Base-by-base conservation (phyloP, 1,140 invertebrate species). In the Conus ventricosus region DNA sequence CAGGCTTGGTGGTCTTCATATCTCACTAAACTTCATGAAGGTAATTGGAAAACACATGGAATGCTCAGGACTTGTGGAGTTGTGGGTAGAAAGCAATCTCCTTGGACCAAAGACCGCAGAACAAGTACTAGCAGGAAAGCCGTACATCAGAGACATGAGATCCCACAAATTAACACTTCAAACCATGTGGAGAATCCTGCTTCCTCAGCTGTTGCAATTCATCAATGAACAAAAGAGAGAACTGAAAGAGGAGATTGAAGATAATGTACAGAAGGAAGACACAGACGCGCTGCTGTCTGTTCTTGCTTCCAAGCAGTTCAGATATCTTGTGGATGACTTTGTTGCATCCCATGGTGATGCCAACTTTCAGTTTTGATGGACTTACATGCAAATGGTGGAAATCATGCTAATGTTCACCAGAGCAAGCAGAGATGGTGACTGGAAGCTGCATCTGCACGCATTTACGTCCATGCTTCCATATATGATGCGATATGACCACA, bases 1-100 rank as follows among this genome's bases (percentile, higher is more conserved):
- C 51, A 39, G 53, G 63, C 85, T 78, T 39, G 67, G 85, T 78
- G 75, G 67, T 25, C n/a, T 78, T 17, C 85, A 39, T 25, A 87
- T 39, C 11, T 39, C 27, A 25, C 67, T 87, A 60, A 87, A 87
- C 57, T 78, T 87, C 71, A 20, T 85, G 84, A 85, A 85, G 2
- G 84, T 67, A 3, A 55, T 60, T 67, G 55, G 84, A 85, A 54
- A 85, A 85, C 84, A 85, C 60, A 55, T 25, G 53, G 15, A 85
- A 85, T 55, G 27, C 27, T 60, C 53, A 51, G 60, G 84, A 10
- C 54, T 55, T 17, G 17, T 85, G 54, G 53, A 85, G 60, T 15
- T 60, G 27, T 85, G 84, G 53, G 53, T 55, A 20, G 53, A 60
- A 60, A 85, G 84, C 4, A 67, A 27, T 60, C 53, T 85, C 13